phyloP scores from a whole-genome alignment of 2,797 vertebrate genomes.

The Muscicapa comitata region DNA sequence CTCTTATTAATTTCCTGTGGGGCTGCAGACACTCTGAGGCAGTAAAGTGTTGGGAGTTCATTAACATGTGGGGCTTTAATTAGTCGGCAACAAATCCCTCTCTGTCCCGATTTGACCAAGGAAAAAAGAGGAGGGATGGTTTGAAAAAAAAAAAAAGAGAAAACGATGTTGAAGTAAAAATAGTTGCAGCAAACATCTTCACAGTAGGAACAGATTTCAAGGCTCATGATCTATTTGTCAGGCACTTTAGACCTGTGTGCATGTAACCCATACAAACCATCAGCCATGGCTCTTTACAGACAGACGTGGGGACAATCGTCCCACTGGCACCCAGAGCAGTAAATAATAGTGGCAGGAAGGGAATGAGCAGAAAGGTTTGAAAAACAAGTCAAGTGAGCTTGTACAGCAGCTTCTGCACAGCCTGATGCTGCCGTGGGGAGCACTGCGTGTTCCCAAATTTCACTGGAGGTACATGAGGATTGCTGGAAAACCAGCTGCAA shows the following conservation, averaged over 20 bases:
- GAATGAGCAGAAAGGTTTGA: not conserved
- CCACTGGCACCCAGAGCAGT: not conserved
- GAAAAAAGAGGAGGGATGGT: not conserved
- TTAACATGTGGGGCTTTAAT: constrained; percentile 73
- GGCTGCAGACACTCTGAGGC: constrained; percentile 52
- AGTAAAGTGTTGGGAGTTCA: constrained; percentile 66
- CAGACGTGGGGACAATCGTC: not conserved
- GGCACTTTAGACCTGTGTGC: not conserved
- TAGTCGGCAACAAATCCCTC: constrained; percentile 56
- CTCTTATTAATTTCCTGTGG: constrained; percentile 76
- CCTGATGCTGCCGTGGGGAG: not conserved
- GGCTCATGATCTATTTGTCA: constrained; percentile 3
- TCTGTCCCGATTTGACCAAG: constrained; percentile 51
- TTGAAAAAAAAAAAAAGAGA: not conserved
- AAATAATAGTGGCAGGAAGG: not conserved
- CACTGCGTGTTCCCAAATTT: accelerated
- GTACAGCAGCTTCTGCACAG: not conserved
- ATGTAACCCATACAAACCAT: not conserved
- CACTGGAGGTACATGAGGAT: accelerated
- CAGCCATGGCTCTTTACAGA: not conserved
- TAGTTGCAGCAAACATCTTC: constrained; percentile 3
- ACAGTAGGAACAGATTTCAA: constrained; percentile 17
- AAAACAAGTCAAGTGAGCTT: not conserved
- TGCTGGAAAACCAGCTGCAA: accelerated
- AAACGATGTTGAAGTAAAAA: constrained; percentile 37